These are phyloP conservation scores for Andrena haemorrhoa DNA, from an alignment of 2,888 invertebrate genomes.

Conservation along the genomic window DNA sequence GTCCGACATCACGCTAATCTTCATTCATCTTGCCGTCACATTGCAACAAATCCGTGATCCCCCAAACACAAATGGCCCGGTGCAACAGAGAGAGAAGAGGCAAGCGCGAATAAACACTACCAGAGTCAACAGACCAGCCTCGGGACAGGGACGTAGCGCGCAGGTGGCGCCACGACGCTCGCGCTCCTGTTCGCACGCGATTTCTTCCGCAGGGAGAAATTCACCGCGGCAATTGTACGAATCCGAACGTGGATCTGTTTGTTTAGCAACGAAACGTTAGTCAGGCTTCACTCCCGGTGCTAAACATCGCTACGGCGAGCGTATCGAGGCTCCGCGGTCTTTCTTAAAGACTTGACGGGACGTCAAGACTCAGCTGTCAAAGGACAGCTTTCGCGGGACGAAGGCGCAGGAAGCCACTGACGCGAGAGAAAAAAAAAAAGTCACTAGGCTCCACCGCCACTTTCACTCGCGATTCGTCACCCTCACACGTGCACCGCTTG, in stretches of 20 bases:
- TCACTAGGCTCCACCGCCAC: constrained; percentile 45
- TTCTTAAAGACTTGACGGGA: constrained; percentile 7
- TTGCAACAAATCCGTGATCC: constrained; percentile 72
- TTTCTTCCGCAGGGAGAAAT: neutral
- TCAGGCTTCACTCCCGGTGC: neutral
- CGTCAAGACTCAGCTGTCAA: constrained; percentile 41
- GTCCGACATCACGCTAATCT: constrained; percentile 72
- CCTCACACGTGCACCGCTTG: constrained; percentile 62
- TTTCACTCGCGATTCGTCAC: constrained; percentile 66
- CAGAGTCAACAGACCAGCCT: constrained; percentile 83
- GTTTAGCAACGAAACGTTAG: neutral
- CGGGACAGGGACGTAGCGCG: constrained; percentile 84
- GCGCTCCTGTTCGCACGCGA: constrained; percentile 69
- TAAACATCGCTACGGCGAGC: neutral
- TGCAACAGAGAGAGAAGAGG: constrained; percentile 61
- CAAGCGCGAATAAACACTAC: constrained; percentile 86
- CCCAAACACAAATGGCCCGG: constrained; percentile 69
- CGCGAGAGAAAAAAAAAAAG: constrained; percentile 29
- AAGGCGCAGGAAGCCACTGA: constrained; percentile 11
- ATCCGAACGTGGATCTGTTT: neutral
- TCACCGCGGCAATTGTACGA: neutral
- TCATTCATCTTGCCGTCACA: constrained; percentile 77
- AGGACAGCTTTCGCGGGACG: constrained; percentile 22
- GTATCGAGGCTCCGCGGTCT: neutral
- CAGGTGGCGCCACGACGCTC: constrained; percentile 75